Evolutionary conservation across 2,888 invertebrate genomes (phyloP).

Genomic region (Candidula unifasciata): DNA sequence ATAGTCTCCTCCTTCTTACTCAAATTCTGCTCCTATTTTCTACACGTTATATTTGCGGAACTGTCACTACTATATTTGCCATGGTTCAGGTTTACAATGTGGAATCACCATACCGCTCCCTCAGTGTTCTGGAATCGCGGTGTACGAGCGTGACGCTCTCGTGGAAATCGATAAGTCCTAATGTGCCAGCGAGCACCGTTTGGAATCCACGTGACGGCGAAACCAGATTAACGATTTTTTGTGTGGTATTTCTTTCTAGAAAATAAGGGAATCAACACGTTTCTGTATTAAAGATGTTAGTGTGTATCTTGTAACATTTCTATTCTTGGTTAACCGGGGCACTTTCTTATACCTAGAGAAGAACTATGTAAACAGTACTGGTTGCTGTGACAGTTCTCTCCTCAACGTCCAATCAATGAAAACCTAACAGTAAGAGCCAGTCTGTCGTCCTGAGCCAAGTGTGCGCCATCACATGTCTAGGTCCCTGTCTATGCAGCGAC

Average conservation of each 20-base stretch:
- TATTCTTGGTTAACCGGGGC: neutral
- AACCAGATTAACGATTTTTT: no score
- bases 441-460: constrained; percentile 43
- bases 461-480: constrained; percentile 52
- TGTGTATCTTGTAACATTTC: no score
- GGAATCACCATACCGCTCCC: neutral
- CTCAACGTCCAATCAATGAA: constrained; percentile 50
- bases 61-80: no score
- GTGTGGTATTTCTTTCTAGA: no score
- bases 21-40: no score
- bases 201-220: no score
- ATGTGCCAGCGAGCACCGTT: no score
- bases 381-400: neutral
- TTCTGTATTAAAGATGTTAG: no score
- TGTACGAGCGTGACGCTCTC: neutral
- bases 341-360: neutral
- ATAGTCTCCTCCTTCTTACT: no score
- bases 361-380: constrained; percentile 31
- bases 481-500: constrained; percentile 41
- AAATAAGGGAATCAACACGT: no score
- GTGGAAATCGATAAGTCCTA: constrained; percentile 11
- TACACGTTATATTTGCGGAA: no score
- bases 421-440: constrained; percentile 48
- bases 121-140: neutral
- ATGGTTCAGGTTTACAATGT: neutral